These are phyloP conservation scores for Carpatolechia fugitivella DNA, from an alignment of 2,888 invertebrate species.

Conservation along the genomic window DNA sequence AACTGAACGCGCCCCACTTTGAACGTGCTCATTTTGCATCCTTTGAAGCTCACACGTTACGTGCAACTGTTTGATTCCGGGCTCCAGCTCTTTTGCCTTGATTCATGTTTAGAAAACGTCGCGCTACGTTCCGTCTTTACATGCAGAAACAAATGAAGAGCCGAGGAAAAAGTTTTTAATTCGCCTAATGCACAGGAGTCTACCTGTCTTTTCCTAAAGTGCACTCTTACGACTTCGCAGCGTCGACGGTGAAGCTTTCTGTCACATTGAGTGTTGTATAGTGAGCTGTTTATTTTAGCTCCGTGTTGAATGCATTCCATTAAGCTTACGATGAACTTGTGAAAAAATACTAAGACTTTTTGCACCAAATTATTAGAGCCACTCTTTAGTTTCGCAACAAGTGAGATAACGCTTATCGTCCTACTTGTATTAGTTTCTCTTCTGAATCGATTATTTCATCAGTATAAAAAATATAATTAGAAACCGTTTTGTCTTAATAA, in stretches of 20 bases:
- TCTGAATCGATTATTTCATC: too few relatives aligned
- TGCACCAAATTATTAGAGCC: background rate
- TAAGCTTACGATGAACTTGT: constrained; percentile 32
- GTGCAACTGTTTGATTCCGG: constrained; percentile 64
- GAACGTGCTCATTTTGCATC: constrained; percentile 65
- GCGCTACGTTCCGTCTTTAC: constrained; percentile 49
- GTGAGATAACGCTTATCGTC: background rate
- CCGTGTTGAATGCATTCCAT: constrained; percentile 48
- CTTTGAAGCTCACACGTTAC: constrained; percentile 58
- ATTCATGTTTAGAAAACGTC: constrained; percentile 44
- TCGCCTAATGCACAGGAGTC: constrained; percentile 70
- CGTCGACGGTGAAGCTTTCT: constrained; percentile 43
- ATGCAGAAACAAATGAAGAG: constrained; percentile 64
- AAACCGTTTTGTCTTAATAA: too few relatives aligned
- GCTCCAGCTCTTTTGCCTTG: constrained; percentile 50
- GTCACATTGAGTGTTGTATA: constrained; percentile 66
- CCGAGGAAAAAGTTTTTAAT: constrained; percentile 69
- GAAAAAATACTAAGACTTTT: constrained; percentile 21
- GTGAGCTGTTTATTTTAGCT: constrained; percentile 65
- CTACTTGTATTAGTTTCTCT: too few relatives aligned
- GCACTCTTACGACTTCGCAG: constrained; percentile 58
- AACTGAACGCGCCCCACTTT: constrained; percentile 59
- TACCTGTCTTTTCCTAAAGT: constrained; percentile 64
- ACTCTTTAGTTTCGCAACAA: background rate
- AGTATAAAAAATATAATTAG: too few relatives aligned